These are phyloP conservation scores for Phalacrocorax carbo DNA, from an alignment of 2,113 vertebrate genomes.

Conservation along the genomic window DNA sequence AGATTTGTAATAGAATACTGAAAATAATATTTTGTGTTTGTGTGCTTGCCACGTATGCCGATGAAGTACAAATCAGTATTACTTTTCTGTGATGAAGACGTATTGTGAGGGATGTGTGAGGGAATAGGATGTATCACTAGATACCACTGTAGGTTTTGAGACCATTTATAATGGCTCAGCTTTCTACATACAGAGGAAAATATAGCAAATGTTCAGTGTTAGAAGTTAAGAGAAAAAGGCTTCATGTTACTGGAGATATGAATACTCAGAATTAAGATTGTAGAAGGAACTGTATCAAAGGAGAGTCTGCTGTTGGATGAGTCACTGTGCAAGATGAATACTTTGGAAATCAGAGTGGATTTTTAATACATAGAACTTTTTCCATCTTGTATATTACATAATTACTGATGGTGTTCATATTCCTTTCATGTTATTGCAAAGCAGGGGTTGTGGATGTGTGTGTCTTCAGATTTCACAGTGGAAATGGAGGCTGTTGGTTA, in stretches of 20 bases:
- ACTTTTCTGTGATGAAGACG: no score
- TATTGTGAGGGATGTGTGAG: not conserved
- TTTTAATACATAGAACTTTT: not conserved
- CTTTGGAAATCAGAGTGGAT: not conserved
- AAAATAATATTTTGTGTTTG: not conserved
- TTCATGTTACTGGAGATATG: not conserved
- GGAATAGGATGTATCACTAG: not conserved
- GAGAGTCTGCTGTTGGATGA: not conserved
- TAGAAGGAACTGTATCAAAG: not conserved
- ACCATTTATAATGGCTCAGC: not conserved
- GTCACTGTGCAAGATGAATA: not conserved
- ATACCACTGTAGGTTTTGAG: not conserved
- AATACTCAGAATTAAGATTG: not conserved
- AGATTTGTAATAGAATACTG: not conserved
- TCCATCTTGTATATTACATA: not conserved
- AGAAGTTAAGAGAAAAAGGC: not conserved
- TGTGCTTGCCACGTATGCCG: rapidly evolving
- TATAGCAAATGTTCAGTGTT: not conserved
- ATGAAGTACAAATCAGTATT: not conserved
- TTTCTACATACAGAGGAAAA: not conserved
- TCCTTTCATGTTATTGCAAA: not conserved
- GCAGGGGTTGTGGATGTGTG: not conserved
- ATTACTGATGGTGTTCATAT: not conserved
- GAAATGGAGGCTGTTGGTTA: not conserved
- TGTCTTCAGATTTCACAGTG: not conserved